Conservation (phyloP, 2,888 invertebrate genomes). For the Himalopsyche japonica region DNA sequence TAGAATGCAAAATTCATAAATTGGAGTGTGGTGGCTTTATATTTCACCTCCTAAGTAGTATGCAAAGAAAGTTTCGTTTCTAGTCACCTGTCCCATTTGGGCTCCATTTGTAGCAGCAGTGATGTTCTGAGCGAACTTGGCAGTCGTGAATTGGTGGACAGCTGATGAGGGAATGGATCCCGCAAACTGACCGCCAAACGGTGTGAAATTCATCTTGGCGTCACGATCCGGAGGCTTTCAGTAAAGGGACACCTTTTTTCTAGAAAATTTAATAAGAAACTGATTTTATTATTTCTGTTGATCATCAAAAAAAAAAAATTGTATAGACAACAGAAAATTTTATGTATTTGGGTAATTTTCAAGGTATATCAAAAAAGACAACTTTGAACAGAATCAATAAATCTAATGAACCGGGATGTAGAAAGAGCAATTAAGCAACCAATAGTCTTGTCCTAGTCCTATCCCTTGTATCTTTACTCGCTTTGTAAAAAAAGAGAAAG, state of each 20-base stretch:
- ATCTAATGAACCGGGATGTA: too few relatives aligned
- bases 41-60: neutral
- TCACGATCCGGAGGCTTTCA: neutral
- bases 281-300: too few relatives aligned
- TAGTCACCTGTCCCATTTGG: slow-evolving; percentile 59
- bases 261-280: neutral
- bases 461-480: too few relatives aligned
- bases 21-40: neutral
- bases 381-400: too few relatives aligned
- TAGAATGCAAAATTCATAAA: too few relatives aligned
- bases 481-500: too few relatives aligned
- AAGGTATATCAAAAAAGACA: too few relatives aligned
- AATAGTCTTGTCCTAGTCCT: too few relatives aligned
- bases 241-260: neutral
- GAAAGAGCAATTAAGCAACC: too few relatives aligned
- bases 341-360: too few relatives aligned
- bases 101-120: slow-evolving; percentile 61
- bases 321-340: too few relatives aligned
- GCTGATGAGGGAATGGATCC: slow-evolving; percentile 65
- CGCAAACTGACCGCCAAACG: slow-evolving; percentile 67
- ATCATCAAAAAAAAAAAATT: neutral
- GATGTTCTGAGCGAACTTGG: slow-evolving; percentile 73
- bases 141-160: slow-evolving; percentile 63
- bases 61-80: neutral
- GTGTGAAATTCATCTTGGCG: slow-evolving; percentile 72